phyloP scores from a whole-genome alignment of 2,113 vertebrate species.

The Lampris megalopsis region DNA sequence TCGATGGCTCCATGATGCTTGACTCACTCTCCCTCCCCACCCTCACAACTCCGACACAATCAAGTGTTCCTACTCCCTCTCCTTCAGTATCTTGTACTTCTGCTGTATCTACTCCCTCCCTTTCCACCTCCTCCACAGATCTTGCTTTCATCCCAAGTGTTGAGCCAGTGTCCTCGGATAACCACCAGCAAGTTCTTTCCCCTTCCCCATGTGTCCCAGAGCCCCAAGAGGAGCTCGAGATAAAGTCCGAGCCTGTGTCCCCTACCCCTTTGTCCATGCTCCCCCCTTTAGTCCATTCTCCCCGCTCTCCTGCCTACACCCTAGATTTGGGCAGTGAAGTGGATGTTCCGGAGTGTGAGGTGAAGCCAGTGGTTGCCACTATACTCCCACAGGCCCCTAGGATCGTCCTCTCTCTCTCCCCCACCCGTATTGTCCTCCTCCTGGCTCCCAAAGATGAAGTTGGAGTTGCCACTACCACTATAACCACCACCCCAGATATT shows the following conservation, averaged over 20 bases:
- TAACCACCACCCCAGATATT: slow-evolving; percentile 26
- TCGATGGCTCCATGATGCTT: slow-evolving; percentile 74
- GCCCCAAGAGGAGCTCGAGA: slow-evolving; percentile 76
- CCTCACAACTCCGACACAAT: slow-evolving; percentile 29
- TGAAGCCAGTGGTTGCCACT: slow-evolving; percentile 50
- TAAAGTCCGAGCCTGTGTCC: slow-evolving; percentile 77
- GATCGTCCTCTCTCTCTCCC: slow-evolving; percentile 74
- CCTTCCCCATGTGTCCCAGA: slow-evolving; percentile 61
- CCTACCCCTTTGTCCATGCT: slow-evolving; percentile 42
- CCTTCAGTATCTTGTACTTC: background rate
- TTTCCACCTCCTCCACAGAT: slow-evolving; percentile 5
- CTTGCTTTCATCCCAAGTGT: background rate
- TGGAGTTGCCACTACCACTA: slow-evolving; percentile 16
- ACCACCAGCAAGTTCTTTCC: slow-evolving; percentile 44
- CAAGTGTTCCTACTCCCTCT: slow-evolving; percentile 22
- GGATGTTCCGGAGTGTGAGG: slow-evolving; percentile 69
- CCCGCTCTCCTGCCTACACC: slow-evolving; percentile 71
- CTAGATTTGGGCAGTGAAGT: slow-evolving; percentile 83
- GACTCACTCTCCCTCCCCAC: slow-evolving; percentile 59
- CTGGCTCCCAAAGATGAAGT: slow-evolving; percentile 71
- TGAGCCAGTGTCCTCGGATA: slow-evolving; percentile 18
- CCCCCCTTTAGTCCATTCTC: slow-evolving; percentile 29
- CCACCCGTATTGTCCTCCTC: slow-evolving; percentile 74
- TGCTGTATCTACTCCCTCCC: background rate
- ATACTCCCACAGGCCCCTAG: slow-evolving; percentile 64